Evolutionary conservation across 2,888 invertebrate species (phyloP).

Genomic region (Sarcophaga rosellei): DNA sequence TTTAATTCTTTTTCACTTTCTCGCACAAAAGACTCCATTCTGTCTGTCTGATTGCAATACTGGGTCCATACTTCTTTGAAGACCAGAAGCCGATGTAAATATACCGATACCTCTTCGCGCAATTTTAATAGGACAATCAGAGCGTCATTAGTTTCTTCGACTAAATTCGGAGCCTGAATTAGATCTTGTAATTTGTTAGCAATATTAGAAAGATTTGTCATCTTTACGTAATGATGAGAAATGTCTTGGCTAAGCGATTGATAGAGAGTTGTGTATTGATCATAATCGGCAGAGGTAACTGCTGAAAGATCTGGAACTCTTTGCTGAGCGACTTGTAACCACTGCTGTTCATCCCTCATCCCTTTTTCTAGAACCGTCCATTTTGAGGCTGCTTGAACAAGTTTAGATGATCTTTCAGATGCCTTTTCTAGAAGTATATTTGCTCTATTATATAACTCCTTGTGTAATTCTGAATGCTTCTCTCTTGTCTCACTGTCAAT

Average conservation of each 20-base stretch:
- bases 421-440: conserved; percentile 90
- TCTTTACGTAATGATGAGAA: conserved; percentile 89
- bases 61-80: conserved; percentile 90
- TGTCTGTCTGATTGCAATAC: conserved; percentile 88
- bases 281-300: conserved; percentile 91
- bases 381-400: conserved; percentile 91
- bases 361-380: conserved; percentile 92
- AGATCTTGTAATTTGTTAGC: conserved; percentile 89
- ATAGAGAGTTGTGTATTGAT: conserved; percentile 91
- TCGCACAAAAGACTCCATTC: conserved; percentile 89
- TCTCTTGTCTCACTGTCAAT: conserved; percentile 90
- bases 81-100: conserved; percentile 86
- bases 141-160: conserved; percentile 88
- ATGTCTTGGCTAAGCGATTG: conserved; percentile 91
- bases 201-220: conserved; percentile 87
- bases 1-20: conserved; percentile 87
- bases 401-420: conserved; percentile 89
- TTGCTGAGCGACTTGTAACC: conserved; percentile 92
- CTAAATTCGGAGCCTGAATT: conserved; percentile 88
- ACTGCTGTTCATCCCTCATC: conserved; percentile 90
- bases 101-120: conserved; percentile 89
- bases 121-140: conserved; percentile 87
- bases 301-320: conserved; percentile 90
- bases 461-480: conserved; percentile 88
- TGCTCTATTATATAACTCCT: conserved; percentile 89